Conservation (phyloP, 2,113 vertebrate genomes). For the Uria lomvia region DNA sequence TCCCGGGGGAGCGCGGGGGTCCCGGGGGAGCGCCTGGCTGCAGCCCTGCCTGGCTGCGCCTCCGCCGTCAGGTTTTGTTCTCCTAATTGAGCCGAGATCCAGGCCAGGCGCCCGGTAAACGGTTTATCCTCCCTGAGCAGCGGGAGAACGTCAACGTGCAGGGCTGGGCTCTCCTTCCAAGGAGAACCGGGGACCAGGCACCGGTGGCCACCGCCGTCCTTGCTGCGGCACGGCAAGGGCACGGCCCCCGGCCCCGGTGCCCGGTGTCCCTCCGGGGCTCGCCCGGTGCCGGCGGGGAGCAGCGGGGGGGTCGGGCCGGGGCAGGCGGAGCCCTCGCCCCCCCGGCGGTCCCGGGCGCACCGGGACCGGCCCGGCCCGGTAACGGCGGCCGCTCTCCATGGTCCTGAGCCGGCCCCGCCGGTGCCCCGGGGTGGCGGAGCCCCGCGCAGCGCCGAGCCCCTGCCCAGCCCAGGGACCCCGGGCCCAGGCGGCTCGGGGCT, state of each 20-base stretch:
- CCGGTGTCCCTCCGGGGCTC: background rate
- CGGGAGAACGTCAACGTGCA: background rate
- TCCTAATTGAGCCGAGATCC: background rate
- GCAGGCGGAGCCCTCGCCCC: background rate
- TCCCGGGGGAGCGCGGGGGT: too few relatives aligned
- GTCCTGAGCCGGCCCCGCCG: background rate
- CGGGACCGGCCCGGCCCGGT: background rate
- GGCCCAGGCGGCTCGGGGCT: too few relatives aligned
- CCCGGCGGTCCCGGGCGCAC: background rate
- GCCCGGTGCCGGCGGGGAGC: background rate
- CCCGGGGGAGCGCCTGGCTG: background rate
- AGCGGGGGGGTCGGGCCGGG: background rate
- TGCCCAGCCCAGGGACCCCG: too few relatives aligned
- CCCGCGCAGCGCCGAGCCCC: background rate
- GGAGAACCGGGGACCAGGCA: background rate
- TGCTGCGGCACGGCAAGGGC: background rate
- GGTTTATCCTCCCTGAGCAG: background rate
- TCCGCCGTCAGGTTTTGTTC: background rate
- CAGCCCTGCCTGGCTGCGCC: background rate
- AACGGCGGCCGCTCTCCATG: constrained; percentile 38
- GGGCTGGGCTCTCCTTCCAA: background rate
- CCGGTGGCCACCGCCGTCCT: background rate
- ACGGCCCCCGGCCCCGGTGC: too few relatives aligned
- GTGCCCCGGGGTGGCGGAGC: background rate
- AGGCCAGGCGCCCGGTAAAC: background rate